Evolutionary conservation across 2,888 invertebrate species (phyloP), one percentile per base, ranked within the genome.

Genomic region (Tachina grossa): DNA sequence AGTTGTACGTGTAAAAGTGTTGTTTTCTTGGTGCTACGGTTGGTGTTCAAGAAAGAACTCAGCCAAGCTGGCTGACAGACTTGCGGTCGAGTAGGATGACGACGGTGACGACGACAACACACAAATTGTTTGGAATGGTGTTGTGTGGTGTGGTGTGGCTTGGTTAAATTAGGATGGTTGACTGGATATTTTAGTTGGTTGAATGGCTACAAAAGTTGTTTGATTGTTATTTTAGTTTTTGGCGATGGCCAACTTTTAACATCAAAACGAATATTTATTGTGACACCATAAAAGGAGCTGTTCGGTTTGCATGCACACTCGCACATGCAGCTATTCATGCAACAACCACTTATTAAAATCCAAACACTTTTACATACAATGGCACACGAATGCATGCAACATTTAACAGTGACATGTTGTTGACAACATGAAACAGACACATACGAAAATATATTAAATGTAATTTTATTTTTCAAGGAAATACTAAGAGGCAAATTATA

Each of bases 241-340:
- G 83, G 78, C 49, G 82, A 83, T 85, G 83, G 85, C 85, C 79
- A 85, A 85, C 71, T 82, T 31, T 85, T 82, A 78, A 74, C 63
- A 57, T 78, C 53, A 66, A 85, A 79, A 77, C 53, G 82, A 79
- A 85, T 76, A 85, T 83, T 85, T 85, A 85, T 85, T 71, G 85
- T 83, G 83, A 76, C 71, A 80, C 85, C 83, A 83, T 83, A 85
- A 85, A 85, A 83, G 85, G 85, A 80, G 76, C 45, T 77, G 69
- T 47, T 72, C 53, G 79, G 77, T 72, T 78, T 85, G 77, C 74
- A 85, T 79, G 82, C 75, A 68, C 77, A 55, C 83, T 53, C 1
- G n/a, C 53, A 53, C 19, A 10, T 53, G 19, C 49, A 75, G 68
- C 53, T 72, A 63, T 68, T 61, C 65, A 80, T 57, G 57, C 75